Evolutionary conservation across 2,113 vertebrate genomes (phyloP), one percentile per base, ranked within the genome.

Genomic region (Paradoxurus hermaphroditus): DNA sequence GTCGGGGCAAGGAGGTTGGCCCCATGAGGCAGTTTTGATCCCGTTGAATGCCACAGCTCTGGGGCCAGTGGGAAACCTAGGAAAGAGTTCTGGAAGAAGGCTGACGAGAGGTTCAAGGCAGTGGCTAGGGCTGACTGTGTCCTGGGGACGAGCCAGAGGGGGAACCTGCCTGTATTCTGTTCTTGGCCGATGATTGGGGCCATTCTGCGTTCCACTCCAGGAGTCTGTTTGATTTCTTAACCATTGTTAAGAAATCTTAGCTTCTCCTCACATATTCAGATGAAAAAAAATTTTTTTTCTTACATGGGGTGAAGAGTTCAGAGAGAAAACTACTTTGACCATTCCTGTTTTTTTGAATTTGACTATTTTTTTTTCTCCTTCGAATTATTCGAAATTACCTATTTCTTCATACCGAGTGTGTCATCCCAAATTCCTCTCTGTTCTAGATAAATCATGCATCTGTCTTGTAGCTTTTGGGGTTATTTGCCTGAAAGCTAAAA

Each of bases 401-500:
- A 2, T 81, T 94, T 96, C 14, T 15, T 19, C 36, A 44, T 77
- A 91, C 16, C 59, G 34, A 77, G 7, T 31, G 39, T 90, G 25
- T 86, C 31, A 90, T 89, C 91, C 16, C 14, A 46, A 93, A 83
- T 72, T 78, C 25, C 5, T 86, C 5, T 90, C 29, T 93, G 95
- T 85, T 78, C 51, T 77, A 41, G 39, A 31, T 29, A 86, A 79
- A 86, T 62, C 31, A 62, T 62, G 41, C 8, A 82, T 86, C 81
- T 86, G 21, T 65, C n/a, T 59, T 83, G 36, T 36, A 39, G 85
- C 16, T 75, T 96, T 87, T 21, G 29, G 49, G n/a, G 15, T 91
- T 94, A 68, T 97, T 94, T 97, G 59, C 34, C 46, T 46, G 34
- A 92, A 90, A 88, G 39, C 34, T 88, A 88, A 91, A 68, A 8